Evolutionary conservation across 2,797 vertebrate genomes (phyloP), one percentile per base, ranked within the genome.

Genomic region (Acridotheres tristis): DNA sequence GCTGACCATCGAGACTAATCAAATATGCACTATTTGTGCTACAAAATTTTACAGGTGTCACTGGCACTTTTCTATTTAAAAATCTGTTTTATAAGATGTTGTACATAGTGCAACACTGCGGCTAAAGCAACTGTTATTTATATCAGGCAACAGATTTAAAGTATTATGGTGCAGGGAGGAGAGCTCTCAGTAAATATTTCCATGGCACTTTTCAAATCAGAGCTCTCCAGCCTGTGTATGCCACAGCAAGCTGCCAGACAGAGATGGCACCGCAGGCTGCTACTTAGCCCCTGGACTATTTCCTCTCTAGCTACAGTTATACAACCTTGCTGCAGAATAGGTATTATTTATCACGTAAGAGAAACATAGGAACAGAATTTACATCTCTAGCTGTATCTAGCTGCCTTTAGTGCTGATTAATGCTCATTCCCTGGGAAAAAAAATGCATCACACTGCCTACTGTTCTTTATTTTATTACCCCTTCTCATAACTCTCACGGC

Each of bases 381-480:
- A 87, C 93, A 93, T 77, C 78, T 91, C 26, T 59, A 54, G 58
- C 54, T 89, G 51, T 62, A 91, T 84, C 73, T 76, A 90, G 48
- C 74, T 91, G 77, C 63, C 80, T 43, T 92, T 84, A 73, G 53
- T 25, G 57, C 40, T 91, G 93, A 96, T 82, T 63, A 71, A 94
- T 65, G 63, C 50, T 51, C 7, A 2, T 53, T 43, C 82, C 80
- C 69, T 65, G 38, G 12, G 53, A 73, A 91, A 91, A 57, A 71
- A 73, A 73, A 69, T 50, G 66, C 84, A 71, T 73, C 0, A 1
- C 36, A 47, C 38, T 84, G 82, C 59, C 57, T 90, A 57, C 47
- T 87, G 53, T 34, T 90, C 65, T 84, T 94, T 90, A 92, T 93
- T 94, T 90, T 83, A 90, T 88, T 90, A 79, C 19, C 30, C 50